Evolutionary conservation across 2,888 invertebrate species (phyloP).

Genomic region (Hypselothyrea guttata): DNA sequence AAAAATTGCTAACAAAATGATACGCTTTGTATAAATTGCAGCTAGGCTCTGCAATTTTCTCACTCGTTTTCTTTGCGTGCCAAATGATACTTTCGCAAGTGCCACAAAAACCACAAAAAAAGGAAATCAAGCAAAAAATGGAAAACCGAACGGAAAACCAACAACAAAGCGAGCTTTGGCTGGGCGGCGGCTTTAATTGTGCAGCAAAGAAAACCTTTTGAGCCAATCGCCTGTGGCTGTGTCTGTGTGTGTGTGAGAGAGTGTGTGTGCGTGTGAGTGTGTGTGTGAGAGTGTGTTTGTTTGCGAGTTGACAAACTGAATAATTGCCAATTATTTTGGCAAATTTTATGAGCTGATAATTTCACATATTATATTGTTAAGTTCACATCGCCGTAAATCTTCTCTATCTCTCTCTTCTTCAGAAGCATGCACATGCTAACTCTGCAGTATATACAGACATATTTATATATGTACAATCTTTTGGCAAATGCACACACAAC

Average conservation of each 20-base stretch:
- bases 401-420: not conserved
- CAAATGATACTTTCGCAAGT: conserved; percentile 67
- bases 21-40: conserved; percentile 72
- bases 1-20: conserved; percentile 77
- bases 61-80: conserved; percentile 76
- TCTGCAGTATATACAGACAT: conserved; percentile 46
- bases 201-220: conserved; percentile 52
- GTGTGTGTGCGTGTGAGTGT: conserved; percentile 23
- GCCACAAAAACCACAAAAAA: conserved; percentile 7
- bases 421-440: conserved; percentile 70
- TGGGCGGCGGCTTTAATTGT: conserved; percentile 50
- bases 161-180: conserved; percentile 13
- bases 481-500: conserved; percentile 63
- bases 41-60: conserved; percentile 63
- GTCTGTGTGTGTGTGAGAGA: conserved; percentile 17
- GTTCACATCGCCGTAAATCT: conserved; percentile 49
- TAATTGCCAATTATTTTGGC: conserved; percentile 74
- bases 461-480: conserved; percentile 24
- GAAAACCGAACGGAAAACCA: not conserved
- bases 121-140: not conserved
- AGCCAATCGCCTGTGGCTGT: conserved; percentile 28
- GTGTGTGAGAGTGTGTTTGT: conserved; percentile 33
- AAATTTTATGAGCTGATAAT: conserved; percentile 75
- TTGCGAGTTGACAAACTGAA: conserved; percentile 71
- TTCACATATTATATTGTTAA: conserved; percentile 66